phyloP scores from a whole-genome alignment of 2,113 vertebrate species.

The Pelecanoides urinatrix region DNA sequence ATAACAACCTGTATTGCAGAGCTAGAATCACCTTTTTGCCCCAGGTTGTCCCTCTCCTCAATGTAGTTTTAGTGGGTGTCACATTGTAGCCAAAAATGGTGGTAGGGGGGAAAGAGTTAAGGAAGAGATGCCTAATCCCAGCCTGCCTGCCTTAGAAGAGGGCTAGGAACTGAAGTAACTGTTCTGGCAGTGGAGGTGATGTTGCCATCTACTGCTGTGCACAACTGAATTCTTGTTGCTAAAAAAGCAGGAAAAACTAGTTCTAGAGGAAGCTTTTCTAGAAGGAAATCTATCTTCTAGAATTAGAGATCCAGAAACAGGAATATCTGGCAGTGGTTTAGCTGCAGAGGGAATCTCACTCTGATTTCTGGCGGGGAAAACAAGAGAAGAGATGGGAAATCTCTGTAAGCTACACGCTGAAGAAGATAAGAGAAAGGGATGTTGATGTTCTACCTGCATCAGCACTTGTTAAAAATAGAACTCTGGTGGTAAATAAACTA shows the following conservation, averaged over 20 bases:
- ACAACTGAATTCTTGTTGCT: neutral
- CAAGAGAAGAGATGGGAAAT: neutral
- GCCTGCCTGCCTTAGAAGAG: neutral
- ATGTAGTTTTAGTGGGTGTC: neutral
- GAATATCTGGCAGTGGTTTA: neutral
- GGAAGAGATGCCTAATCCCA: neutral
- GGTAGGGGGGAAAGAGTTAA: neutral
- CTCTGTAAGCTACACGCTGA: neutral
- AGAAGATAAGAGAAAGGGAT: neutral
- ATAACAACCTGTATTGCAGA: neutral
- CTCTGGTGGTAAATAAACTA: neutral
- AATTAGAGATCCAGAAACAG: neutral
- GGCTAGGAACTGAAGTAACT: neutral
- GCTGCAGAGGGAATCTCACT: neutral
- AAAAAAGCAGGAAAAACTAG: neutral
- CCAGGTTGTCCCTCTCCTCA: neutral
- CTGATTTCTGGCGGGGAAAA: neutral
- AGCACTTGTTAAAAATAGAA: neutral
- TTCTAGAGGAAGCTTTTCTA: neutral
- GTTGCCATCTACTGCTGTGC: neutral
- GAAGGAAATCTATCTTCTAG: neutral
- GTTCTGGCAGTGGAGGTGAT: neutral
- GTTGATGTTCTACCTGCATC: neutral
- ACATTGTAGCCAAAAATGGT: no score
- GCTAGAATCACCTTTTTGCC: neutral